Evolutionary conservation across 1,140 invertebrate genomes (phyloP).

Genomic region (Drosophila albomicans): DNA sequence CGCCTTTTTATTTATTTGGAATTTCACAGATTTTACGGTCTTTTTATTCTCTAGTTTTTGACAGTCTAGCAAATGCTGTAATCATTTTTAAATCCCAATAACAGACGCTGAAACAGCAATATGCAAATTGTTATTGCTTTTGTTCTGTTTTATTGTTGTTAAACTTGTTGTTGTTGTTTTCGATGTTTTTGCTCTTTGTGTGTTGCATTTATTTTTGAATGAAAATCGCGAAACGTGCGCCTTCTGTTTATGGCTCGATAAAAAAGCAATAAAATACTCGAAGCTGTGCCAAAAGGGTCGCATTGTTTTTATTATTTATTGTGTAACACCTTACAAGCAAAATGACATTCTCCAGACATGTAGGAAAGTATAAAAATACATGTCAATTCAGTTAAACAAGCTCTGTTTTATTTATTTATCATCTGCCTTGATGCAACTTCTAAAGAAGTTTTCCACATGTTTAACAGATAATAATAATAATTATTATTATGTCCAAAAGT

Average conservation of each 20-base stretch:
- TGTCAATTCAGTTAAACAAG: background rate
- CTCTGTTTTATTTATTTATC: too few species aligned
- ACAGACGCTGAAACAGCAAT: constrained; percentile 11
- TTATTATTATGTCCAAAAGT: too few species aligned
- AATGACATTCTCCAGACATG: background rate
- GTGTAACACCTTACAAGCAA: background rate
- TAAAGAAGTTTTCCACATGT: too few species aligned
- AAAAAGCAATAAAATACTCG: constrained; percentile 16
- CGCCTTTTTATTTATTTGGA: background rate
- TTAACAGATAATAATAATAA: too few species aligned
- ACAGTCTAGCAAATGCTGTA: constrained; percentile 41
- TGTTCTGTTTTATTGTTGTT: constrained; percentile 17
- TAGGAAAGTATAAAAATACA: background rate
- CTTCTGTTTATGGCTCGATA: constrained; percentile 4
- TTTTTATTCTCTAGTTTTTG: constrained; percentile 46
- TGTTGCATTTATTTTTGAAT: constrained; percentile 37
- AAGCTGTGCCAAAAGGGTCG: background rate
- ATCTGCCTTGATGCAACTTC: too few species aligned
- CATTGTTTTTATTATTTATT: constrained; percentile 15
- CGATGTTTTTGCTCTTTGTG: too few species aligned
- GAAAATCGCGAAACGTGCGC: constrained; percentile 37
- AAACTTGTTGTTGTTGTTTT: constrained; percentile 9
- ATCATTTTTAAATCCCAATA: constrained; percentile 40
- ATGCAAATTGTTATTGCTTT: constrained; percentile 28
- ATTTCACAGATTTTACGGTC: constrained; percentile 9